A percentile compares a stretch with the other conserved stretches of the same genome.
Evolutionary conservation across 2,113 vertebrate genomes (phyloP).

Genomic region (Ploceus nigricollis): DNA sequence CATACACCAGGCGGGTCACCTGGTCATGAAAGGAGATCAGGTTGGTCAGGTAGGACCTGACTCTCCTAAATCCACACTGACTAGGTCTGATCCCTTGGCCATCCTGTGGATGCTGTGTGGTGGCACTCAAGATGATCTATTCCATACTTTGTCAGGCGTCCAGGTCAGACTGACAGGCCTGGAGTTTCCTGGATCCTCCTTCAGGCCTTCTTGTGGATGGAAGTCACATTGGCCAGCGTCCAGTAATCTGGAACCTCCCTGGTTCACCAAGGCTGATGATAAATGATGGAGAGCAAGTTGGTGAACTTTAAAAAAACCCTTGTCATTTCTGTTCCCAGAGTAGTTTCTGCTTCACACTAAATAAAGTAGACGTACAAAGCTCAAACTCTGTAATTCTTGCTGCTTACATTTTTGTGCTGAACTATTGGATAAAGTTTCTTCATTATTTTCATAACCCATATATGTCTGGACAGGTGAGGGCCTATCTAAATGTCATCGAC

Average conservation of each 20-base stretch:
- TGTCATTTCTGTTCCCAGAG: not conserved
- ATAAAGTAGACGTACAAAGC: not conserved
- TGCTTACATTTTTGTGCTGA: not conserved
- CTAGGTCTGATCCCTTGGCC: not conserved
- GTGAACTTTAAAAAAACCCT: not conserved
- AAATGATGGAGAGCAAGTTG: not conserved
- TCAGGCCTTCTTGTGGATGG: not conserved
- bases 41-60: not conserved
- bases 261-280: not conserved
- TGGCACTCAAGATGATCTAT: not conserved
- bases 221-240: rapidly evolving
- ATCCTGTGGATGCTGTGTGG: not conserved
- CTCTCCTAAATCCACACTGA: not conserved
- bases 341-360: not conserved
- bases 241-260: not conserved
- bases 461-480: not conserved
- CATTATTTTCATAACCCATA: not conserved
- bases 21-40: not conserved
- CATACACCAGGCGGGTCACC: rapidly evolving
- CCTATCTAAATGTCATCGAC: not conserved
- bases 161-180: not conserved
- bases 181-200: not conserved
- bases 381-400: not conserved
- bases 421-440: not conserved
- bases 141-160: rapidly evolving